These are phyloP conservation scores for Protophormia terraenovae DNA, from an alignment of 2,888 invertebrate species.

Conservation along the genomic window DNA sequence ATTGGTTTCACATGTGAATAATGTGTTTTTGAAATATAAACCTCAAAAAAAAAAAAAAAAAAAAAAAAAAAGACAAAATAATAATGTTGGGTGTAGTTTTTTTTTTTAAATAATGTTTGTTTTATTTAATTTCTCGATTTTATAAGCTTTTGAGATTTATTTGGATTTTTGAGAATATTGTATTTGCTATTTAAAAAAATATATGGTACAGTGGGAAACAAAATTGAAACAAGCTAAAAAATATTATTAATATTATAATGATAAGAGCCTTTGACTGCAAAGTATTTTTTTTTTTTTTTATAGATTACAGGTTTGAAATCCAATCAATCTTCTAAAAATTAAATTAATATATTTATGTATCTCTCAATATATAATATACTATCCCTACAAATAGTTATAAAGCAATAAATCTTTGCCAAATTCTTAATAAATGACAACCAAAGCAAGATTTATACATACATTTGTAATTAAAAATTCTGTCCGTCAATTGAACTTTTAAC, in stretches of 20 bases:
- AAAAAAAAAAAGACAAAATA: too few relatives aligned
- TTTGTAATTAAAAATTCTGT: too few relatives aligned
- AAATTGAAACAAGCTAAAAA: background rate
- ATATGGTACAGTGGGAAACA: background rate
- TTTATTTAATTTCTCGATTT: too few relatives aligned
- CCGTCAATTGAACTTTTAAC: conserved; percentile 5
- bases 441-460: background rate
- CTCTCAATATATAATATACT: too few relatives aligned
- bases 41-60: too few relatives aligned
- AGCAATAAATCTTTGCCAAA: background rate
- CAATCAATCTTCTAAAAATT: too few relatives aligned
- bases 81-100: background rate
- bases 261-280: too few relatives aligned
- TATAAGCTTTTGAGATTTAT: too few relatives aligned
- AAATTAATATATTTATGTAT: too few relatives aligned
- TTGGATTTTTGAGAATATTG: background rate
- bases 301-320: too few relatives aligned
- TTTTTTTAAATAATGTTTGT: background rate
- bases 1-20: conserved; percentile 5
- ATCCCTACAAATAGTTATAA: background rate
- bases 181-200: background rate
- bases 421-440: background rate
- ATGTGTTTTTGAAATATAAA: conserved; percentile 16
- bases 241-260: too few relatives aligned
- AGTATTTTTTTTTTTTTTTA: too few relatives aligned